Percentiles rank a stretch among this genome's conserved stretches.
Conservation (phyloP, 2,888 invertebrate genomes). For the Eumacrocentrus americanus region DNA sequence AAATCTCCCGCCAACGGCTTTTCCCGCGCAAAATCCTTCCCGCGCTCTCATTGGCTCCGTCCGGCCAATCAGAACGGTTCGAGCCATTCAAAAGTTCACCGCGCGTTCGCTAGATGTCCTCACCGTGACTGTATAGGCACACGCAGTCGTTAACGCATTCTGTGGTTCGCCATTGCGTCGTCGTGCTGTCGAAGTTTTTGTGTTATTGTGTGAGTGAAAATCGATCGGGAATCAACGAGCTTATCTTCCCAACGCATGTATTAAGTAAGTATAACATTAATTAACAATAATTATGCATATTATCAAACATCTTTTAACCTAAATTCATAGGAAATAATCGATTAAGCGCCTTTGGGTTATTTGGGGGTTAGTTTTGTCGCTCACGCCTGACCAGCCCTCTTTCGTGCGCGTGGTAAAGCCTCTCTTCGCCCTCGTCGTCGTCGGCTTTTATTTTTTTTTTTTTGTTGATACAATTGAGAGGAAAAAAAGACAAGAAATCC, state of each 20-base stretch:
- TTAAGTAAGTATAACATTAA: neutral
- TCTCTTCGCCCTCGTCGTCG: conserved; percentile 26
- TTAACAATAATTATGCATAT: neutral
- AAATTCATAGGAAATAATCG: too few relatives aligned
- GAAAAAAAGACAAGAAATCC: too few relatives aligned
- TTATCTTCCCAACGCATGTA: neutral
- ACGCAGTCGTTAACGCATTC: conserved; percentile 23
- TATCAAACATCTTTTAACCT: too few relatives aligned
- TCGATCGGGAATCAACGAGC: conserved; percentile 26
- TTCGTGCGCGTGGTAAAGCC: conserved; percentile 43
- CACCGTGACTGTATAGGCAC: conserved; percentile 11
- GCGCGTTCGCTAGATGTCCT: conserved; percentile 22
- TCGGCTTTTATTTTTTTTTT: neutral
- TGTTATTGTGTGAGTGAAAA: conserved; percentile 36
- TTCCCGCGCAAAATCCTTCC: conserved; percentile 15
- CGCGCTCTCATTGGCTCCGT: neutral
- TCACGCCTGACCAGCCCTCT: conserved; percentile 41
- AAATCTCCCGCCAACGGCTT: neutral
- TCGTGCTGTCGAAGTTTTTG: conserved; percentile 23
- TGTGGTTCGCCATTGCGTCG: conserved; percentile 36
- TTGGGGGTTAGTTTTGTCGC: conserved; percentile 27
- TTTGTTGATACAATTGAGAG: neutral
- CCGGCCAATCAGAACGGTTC: neutral
- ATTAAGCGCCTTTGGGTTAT: too few relatives aligned
- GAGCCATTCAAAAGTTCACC: neutral